Conservation (phyloP, 2,113 vertebrate species). For the Peucedramus taeniatus region DNA sequence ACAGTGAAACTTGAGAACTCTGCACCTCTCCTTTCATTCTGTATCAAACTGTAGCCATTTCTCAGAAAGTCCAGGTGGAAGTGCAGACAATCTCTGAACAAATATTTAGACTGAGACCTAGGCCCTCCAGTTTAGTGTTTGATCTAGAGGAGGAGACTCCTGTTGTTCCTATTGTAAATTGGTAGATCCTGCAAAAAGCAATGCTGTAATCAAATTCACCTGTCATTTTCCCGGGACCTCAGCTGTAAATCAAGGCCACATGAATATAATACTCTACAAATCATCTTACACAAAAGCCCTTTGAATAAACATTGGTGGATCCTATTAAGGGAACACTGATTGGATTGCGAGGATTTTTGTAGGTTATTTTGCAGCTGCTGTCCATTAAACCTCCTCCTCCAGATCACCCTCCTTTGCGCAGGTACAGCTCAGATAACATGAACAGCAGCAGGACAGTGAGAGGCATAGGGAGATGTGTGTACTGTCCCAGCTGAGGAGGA, state of each 20-base stretch:
- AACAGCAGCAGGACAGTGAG: neutral
- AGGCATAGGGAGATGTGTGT: neutral
- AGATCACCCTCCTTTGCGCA: neutral
- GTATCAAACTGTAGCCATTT: slow-evolving; percentile 5
- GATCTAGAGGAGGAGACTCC: slow-evolving; percentile 19
- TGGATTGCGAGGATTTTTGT: slow-evolving; percentile 53
- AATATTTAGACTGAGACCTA: slow-evolving; percentile 49
- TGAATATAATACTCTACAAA: neutral
- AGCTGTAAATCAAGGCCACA: slow-evolving; percentile 41
- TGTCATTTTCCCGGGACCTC: slow-evolving; percentile 9
- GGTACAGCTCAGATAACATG: neutral
- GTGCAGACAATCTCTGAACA: slow-evolving; percentile 28
- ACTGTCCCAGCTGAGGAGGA: neutral
- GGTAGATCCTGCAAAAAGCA: slow-evolving; percentile 3
- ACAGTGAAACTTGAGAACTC: slow-evolving; percentile 43
- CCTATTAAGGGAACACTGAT: slow-evolving; percentile 46
- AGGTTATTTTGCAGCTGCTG: slow-evolving; percentile 53
- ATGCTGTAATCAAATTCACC: slow-evolving; percentile 16
- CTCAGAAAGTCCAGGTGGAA: neutral
- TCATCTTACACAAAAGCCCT: slow-evolving; percentile 37
- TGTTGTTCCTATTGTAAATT: slow-evolving; percentile 32
- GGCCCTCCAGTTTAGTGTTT: slow-evolving; percentile 32
- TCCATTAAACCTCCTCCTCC: neutral
- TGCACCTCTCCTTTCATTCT: slow-evolving; percentile 11
- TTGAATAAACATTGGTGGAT: slow-evolving; percentile 52